phyloP scores from a whole-genome alignment of 53 echinoderm and acorn worm species.

The Antedon mediterranea region DNA sequence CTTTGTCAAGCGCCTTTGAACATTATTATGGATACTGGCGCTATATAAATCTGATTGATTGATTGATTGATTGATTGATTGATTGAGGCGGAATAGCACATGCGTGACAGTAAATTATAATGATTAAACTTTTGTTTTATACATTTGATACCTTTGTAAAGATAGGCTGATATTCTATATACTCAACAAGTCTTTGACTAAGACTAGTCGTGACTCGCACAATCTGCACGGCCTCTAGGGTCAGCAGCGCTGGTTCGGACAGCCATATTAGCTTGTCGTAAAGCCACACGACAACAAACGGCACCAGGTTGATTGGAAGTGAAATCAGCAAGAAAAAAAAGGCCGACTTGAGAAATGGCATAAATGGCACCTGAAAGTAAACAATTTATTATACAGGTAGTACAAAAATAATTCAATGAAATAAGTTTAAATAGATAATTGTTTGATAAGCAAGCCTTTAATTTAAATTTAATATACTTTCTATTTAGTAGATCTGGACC shows the following conservation, averaged over 20 bases:
- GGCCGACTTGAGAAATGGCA: conserved; percentile 56
- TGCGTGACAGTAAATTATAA: not conserved
- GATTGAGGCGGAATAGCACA: too few species aligned
- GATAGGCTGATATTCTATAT: conserved; percentile 47
- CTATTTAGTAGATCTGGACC: too few species aligned
- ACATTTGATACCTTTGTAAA: conserved; percentile 83
- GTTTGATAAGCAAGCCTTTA: too few species aligned
- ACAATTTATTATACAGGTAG: not conserved
- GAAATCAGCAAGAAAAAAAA: conserved; percentile 48
- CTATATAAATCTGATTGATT: too few species aligned
- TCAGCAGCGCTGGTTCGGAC: conserved; percentile 63
- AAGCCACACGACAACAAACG: conserved; percentile 61
- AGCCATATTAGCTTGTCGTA: conserved; percentile 82
- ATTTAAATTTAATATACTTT: too few species aligned
- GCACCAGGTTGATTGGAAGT: conserved; percentile 64
- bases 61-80: too few species aligned
- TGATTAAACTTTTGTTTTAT: not conserved
- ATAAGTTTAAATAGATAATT: too few species aligned
- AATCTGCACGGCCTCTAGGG: conserved; percentile 70
- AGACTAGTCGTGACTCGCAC: conserved; percentile 35
- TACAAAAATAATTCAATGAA: too few species aligned
- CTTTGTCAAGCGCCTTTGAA: too few species aligned
- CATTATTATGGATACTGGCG: too few species aligned
- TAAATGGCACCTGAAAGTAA: conserved; percentile 30
- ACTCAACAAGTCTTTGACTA: conserved; percentile 37